Percentiles rank a stretch among this genome's conserved stretches.
phyloP scores from a whole-genome alignment of 2,888 invertebrate genomes.

The Saturnia japonica region DNA sequence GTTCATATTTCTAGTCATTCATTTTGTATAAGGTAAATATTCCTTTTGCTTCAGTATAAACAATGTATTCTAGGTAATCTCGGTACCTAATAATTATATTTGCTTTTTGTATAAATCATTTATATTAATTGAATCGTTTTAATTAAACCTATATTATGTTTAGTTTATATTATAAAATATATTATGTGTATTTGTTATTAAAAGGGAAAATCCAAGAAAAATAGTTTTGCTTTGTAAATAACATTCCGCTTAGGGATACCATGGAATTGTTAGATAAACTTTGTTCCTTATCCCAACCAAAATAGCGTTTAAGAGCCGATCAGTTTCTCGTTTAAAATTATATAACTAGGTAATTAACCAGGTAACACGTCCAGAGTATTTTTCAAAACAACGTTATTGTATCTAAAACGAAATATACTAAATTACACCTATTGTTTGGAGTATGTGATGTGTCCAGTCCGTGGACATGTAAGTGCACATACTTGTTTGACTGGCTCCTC shows the following conservation, averaged over 20 bases:
- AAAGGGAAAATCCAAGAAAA: neutral
- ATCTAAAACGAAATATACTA: conserved; percentile 15
- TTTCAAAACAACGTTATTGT: neutral
- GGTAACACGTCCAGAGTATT: neutral
- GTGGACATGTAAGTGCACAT: conserved; percentile 36
- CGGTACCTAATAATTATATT: neutral
- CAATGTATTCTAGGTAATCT: neutral
- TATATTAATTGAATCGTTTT: neutral
- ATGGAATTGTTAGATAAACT: neutral
- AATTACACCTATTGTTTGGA: conserved; percentile 19
- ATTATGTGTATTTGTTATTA: neutral
- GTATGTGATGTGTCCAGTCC: conserved; percentile 39
- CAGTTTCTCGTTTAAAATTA: too few species aligned
- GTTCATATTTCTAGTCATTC: neutral
- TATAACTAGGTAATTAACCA: neutral
- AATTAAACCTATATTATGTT: neutral
- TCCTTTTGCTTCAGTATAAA: neutral
- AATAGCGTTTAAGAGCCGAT: neutral
- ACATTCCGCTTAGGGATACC: neutral
- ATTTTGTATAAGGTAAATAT: neutral
- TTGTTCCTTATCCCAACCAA: neutral
- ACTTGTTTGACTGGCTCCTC: conserved; percentile 47
- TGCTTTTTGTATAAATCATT: neutral
- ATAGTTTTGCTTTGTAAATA: neutral
- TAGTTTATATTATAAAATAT: neutral